These are phyloP conservation scores for Saimiri boliviensis DNA, from an alignment of 2,113 vertebrate species.

Conservation along the genomic window DNA sequence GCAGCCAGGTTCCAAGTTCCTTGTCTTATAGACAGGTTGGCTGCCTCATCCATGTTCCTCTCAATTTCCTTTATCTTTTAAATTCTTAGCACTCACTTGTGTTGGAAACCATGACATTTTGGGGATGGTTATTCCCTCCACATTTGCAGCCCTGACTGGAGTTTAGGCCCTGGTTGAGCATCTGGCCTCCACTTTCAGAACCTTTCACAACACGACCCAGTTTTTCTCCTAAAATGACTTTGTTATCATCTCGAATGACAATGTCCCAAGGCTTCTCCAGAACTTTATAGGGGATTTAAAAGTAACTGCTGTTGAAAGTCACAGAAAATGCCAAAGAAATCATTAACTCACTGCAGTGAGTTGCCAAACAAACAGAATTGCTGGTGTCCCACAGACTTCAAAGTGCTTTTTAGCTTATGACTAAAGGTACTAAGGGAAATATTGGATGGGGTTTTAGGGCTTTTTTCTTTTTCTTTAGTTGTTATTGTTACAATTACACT, in stretches of 20 bases:
- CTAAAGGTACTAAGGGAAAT: not conserved
- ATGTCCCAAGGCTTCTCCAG: constrained; percentile 4
- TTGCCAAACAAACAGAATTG: constrained; percentile 13
- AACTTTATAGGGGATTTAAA: constrained; percentile 37
- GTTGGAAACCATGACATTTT: not conserved
- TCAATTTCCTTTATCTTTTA: not conserved
- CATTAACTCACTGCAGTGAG: not conserved
- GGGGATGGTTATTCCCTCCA: not conserved
- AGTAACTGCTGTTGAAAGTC: constrained; percentile 1
- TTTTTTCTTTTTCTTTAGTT: not conserved
- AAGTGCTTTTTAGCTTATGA: constrained; percentile 1
- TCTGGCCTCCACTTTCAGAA: constrained; percentile 43
- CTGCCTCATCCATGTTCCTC: not conserved
- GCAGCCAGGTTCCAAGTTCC: not conserved
- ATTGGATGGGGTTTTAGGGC: not conserved
- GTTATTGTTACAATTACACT: not conserved
- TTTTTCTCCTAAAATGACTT: not conserved
- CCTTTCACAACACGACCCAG: not conserved
- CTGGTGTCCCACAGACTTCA: not conserved
- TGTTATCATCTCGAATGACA: constrained; percentile 29
- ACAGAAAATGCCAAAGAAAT: constrained; percentile 63
- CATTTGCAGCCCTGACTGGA: not conserved
- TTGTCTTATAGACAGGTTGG: not conserved
- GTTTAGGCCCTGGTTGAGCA: not conserved
- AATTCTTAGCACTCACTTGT: not conserved